These are phyloP conservation scores for Serilophus lunatus DNA, from an alignment of 2,113 vertebrate species.

Conservation along the genomic window DNA sequence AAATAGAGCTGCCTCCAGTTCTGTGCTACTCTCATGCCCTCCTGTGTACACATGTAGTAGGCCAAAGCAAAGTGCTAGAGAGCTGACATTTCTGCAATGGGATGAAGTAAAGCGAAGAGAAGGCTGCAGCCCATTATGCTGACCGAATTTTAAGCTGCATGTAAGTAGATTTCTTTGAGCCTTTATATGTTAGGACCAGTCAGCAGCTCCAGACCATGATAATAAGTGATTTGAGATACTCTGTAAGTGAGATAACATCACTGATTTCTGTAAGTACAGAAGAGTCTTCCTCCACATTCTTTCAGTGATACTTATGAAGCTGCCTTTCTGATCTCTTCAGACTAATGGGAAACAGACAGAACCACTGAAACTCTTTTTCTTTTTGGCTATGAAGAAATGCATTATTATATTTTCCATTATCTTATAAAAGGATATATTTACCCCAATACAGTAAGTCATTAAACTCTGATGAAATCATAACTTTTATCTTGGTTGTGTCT, in stretches of 20 bases:
- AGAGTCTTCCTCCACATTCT: background rate
- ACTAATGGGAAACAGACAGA: background rate
- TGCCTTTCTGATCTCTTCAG: background rate
- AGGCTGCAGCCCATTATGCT: background rate
- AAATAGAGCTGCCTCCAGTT: background rate
- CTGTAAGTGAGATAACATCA: background rate
- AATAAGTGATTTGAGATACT: background rate
- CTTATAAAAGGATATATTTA: background rate
- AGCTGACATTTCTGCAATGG: background rate
- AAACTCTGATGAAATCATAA: background rate
- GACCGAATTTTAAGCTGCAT: background rate
- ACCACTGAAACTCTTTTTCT: background rate
- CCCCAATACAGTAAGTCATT: background rate
- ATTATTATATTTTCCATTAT: background rate
- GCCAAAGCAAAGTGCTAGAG: background rate
- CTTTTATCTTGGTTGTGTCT: background rate
- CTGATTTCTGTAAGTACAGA: background rate
- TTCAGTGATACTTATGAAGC: background rate
- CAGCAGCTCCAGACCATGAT: background rate
- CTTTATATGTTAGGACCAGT: background rate
- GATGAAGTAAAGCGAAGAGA: background rate
- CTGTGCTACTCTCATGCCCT: conserved; percentile 55
- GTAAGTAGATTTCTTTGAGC: background rate
- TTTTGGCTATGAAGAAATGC: background rate
- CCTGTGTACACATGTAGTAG: conserved; percentile 50